Base-by-base conservation (phyloP, 2,888 invertebrate genomes). In the Mythimna albipuncta region DNA sequence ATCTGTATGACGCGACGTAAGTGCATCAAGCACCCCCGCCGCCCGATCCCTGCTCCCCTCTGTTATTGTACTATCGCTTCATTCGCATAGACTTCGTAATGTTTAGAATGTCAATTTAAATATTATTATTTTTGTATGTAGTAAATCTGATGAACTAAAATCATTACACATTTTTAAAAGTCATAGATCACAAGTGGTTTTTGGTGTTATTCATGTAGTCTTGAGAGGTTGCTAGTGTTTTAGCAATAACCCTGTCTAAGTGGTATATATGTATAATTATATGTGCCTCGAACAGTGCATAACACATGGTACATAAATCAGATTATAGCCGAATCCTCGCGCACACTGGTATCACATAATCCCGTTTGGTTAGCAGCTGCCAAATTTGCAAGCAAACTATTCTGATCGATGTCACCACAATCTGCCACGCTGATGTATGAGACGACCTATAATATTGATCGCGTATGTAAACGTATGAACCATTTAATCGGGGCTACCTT, bases 371-470 rank as follows among this genome's bases (percentile, higher is more conserved):
- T 89, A 89, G 89, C 91, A 89, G 91, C 91, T 93, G 93, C 92
- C 93, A 94, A 94, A 93, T 94, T 93, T 92, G 92, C 90, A 88
- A 90, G 92, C 91, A 91, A 91, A 91, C 92, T 91, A 90, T 91
- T 90, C 89, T 93, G 93, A 93, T 93, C 89, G 91, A 93, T 93
- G 93, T 92, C 91, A 82, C 93, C 92, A 90, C 93, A 93, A 92
- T 91, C 88, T 92, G 91, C 90, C 87, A 81, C 87, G 79, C 84
- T 91, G 91, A 91, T 90, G 87, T 89, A 89, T 87, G 87, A 81
- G 85, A 83, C 86, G 84, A 83, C 84, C 82, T 91, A 77, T n/a
- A n/a, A 52, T 71, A 89, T 89, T 88, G 89, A 89, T 91, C 85
- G 86, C 72, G 73, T 67, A 79, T 83, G 83, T 84, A 75, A 85